Base-by-base conservation (phyloP, 2,888 invertebrate genomes). In the Lasioglossum villosulum region DNA sequence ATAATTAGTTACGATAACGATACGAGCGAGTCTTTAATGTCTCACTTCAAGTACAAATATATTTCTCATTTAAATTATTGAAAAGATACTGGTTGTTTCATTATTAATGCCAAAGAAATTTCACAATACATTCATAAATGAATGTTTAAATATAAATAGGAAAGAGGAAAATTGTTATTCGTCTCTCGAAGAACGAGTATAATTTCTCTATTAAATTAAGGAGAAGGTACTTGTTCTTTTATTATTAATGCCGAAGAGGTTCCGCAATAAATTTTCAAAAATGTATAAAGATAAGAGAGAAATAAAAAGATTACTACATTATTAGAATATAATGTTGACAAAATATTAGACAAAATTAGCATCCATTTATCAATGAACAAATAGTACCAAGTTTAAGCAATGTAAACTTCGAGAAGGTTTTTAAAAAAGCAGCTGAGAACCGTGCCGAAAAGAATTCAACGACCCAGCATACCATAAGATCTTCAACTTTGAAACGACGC, bases 1-100 rank as follows among this genome's bases (percentile, higher is more conserved):
- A 30, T 63, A 59, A 68, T 37, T 78, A 56, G 23, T 68, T 14
- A 19, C 68, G 52, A 42, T 56, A 82, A 19, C n/a, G 37, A 56
- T 68, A 34, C 8, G 42, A 63, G 19, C 30, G 30, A 34, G 12
- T 42, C 12, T 37, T n/a, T 30, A 74, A 74, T 39, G 34, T 66
- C 34, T 66, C 30, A 66, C 19, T 30, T 34, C 2, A 30, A 66
- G 34, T 0, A 34, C 6, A 6, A 8, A 8, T 66, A 59, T 14
- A 63, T 63, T 63, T 30, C 63, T 30, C 27, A 14, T 30, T 30
- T 63, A 30, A 5, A 30, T 4, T 63, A 14, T 30, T 63, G 14
- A 30, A 1, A 27, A 59, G 14, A 59, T 59, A 27, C 59, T n/a
- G 4, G 59, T 59, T 27, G 1, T 30, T 2, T 27, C 27, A 56